phyloP scores from a whole-genome alignment of 2,888 invertebrate species.

The Ectobius pallidus region DNA sequence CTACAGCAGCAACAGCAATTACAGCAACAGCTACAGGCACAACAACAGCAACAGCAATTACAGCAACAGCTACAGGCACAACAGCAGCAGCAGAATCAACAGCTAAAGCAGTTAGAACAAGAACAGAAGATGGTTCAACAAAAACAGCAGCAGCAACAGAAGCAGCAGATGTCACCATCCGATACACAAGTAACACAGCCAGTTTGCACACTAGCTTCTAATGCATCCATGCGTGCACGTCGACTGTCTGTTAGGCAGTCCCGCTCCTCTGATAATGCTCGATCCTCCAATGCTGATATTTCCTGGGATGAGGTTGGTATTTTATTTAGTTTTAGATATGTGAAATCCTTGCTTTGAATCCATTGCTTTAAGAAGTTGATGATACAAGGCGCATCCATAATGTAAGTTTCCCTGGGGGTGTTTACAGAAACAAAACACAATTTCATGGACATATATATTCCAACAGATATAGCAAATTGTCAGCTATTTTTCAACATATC shows the following conservation, averaged over 20 bases:
- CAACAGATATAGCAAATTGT: too few relatives aligned
- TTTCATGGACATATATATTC: too few relatives aligned
- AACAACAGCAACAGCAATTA: constrained; percentile 1
- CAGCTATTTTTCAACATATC: too few relatives aligned
- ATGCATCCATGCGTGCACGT: not conserved
- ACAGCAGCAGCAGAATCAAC: constrained; percentile 15
- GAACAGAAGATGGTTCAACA: constrained; percentile 7
- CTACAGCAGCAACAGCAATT: not conserved
- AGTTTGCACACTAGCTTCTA: not conserved
- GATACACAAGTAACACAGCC: not conserved
- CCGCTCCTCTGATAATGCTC: constrained; percentile 13
- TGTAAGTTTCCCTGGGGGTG: too few relatives aligned
- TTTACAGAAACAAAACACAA: too few relatives aligned
- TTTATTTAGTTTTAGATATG: too few relatives aligned
- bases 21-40: not conserved
- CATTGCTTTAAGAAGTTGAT: too few relatives aligned
- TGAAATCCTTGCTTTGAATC: too few relatives aligned
- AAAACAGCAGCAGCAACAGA: not conserved
- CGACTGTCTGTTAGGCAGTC: constrained; percentile 11
- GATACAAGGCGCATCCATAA: too few relatives aligned
- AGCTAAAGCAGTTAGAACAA: not conserved
- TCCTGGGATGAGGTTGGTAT: constrained; percentile 23
- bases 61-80: not conserved
- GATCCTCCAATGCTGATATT: not conserved
- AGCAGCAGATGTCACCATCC: not conserved